Conservation (phyloP, 2,888 invertebrate species). For the Tetragonisca angustula region DNA sequence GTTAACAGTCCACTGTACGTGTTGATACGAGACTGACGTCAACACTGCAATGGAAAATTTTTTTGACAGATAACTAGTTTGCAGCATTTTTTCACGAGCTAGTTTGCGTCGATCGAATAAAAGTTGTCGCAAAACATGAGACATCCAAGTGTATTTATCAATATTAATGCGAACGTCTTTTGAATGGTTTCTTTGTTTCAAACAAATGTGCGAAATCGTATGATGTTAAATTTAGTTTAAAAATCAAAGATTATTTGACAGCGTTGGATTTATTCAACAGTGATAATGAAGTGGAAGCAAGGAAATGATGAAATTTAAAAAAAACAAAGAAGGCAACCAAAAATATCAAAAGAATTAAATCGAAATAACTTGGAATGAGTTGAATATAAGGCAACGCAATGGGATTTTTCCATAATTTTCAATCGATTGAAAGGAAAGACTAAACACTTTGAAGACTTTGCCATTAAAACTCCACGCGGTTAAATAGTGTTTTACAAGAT, state of each 20-base stretch:
- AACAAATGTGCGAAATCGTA: slow-evolving; percentile 14
- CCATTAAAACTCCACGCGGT: slow-evolving; percentile 51
- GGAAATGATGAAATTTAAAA: neutral
- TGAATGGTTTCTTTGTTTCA: slow-evolving; percentile 30
- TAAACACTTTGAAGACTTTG: slow-evolving; percentile 14
- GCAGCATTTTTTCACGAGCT: slow-evolving; percentile 8
- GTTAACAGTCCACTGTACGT: neutral
- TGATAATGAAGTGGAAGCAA: neutral
- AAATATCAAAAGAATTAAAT: neutral
- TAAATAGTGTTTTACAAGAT: slow-evolving; percentile 68
- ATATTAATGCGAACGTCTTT: slow-evolving; percentile 24
- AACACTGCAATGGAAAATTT: slow-evolving; percentile 3
- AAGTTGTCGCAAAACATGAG: slow-evolving; percentile 13
- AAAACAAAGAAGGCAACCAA: neutral
- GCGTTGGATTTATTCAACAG: slow-evolving; percentile 5
- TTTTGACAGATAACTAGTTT: slow-evolving; percentile 6
- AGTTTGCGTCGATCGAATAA: slow-evolving; percentile 20
- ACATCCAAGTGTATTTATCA: slow-evolving; percentile 43
- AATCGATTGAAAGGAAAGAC: neutral
- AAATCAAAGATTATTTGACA: neutral
- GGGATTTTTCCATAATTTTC: slow-evolving; percentile 26
- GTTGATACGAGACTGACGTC: neutral
- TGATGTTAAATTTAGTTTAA: slow-evolving; percentile 24
- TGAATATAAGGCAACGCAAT: neutral
- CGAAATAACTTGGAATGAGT: slow-evolving; percentile 6